phyloP scores from a whole-genome alignment of 2,797 vertebrate genomes.

The Hydrolagus colliei region DNA sequence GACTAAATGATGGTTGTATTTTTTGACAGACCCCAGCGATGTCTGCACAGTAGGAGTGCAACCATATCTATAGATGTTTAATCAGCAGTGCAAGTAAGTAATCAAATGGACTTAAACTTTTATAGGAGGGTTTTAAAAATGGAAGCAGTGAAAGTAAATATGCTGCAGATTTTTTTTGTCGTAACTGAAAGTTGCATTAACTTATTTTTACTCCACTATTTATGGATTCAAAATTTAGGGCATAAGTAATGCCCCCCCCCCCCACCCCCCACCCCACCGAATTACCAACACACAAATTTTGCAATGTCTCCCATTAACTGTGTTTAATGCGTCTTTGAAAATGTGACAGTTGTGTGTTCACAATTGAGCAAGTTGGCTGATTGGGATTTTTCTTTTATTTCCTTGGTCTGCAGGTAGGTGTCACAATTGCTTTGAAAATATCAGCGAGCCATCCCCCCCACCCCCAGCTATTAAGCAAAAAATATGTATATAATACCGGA shows the following conservation, averaged over 20 bases:
- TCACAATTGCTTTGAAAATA: constrained; percentile 96
- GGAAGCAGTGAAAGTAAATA: neutral
- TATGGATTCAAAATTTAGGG: neutral
- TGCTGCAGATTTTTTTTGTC: neutral
- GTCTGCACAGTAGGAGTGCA: constrained; percentile 70
- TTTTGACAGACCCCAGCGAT: constrained; percentile 69
- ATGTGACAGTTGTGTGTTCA: constrained; percentile 20
- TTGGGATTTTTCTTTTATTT: constrained; percentile 58
- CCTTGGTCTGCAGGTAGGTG: constrained; percentile 93
- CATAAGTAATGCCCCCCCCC: neutral
- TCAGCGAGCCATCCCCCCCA: constrained; percentile 68
- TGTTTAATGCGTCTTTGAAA: constrained; percentile 18
- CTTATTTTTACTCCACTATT: constrained; percentile 1
- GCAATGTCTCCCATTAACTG: neutral
- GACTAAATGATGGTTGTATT: constrained; percentile 69
- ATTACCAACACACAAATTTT: neutral
- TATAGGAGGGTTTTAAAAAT: neutral
- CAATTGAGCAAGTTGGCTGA: constrained; percentile 46
- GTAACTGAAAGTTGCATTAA: neutral
- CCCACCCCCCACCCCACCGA: too few relatives aligned
- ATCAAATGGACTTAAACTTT: constrained; percentile 14
- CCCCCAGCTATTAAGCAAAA: constrained; percentile 63
- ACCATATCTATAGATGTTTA: constrained; percentile 71
- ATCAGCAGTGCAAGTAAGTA: constrained; percentile 66
- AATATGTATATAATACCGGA: constrained; percentile 67